Evolutionary conservation across 2,113 vertebrate species (phyloP).

Genomic region (Ahaetulla prasina): DNA sequence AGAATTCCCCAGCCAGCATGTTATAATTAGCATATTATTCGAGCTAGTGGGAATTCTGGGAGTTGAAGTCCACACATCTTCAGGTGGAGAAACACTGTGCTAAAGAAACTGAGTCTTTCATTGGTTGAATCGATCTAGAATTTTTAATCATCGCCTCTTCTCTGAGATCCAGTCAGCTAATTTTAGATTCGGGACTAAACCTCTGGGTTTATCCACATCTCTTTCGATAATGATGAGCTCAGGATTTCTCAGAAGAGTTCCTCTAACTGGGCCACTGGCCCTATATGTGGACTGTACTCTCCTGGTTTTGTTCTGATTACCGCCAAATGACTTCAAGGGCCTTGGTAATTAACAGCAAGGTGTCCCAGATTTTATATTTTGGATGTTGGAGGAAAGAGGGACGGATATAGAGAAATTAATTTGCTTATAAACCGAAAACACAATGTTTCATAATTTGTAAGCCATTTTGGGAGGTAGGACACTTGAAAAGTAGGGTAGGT

Average conservation of each 20-base stretch:
- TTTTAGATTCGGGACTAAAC: background rate
- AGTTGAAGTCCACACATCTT: background rate
- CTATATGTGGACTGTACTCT: background rate
- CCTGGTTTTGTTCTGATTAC: background rate
- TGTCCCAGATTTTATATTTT: background rate
- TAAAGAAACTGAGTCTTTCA: background rate
- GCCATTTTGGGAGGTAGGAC: background rate
- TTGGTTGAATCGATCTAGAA: background rate
- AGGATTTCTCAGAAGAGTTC: background rate
- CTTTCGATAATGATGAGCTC: background rate
- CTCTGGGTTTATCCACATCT: background rate
- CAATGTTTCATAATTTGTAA: background rate
- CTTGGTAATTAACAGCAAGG: background rate
- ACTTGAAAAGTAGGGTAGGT: background rate
- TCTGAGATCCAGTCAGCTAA: background rate
- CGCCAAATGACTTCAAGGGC: background rate
- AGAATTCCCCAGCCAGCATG: background rate
- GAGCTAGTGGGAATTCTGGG: background rate
- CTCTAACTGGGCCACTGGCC: background rate
- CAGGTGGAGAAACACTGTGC: background rate
- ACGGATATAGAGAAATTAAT: too few species aligned
- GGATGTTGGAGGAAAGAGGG: background rate
- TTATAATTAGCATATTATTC: background rate
- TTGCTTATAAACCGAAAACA: background rate
- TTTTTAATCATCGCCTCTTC: background rate